A percentile compares a stretch with the other conserved stretches of the same genome.
These are phyloP conservation scores for Macrobrachium nipponense DNA, from an alignment of 1,140 invertebrate species.

Conservation along the genomic window DNA sequence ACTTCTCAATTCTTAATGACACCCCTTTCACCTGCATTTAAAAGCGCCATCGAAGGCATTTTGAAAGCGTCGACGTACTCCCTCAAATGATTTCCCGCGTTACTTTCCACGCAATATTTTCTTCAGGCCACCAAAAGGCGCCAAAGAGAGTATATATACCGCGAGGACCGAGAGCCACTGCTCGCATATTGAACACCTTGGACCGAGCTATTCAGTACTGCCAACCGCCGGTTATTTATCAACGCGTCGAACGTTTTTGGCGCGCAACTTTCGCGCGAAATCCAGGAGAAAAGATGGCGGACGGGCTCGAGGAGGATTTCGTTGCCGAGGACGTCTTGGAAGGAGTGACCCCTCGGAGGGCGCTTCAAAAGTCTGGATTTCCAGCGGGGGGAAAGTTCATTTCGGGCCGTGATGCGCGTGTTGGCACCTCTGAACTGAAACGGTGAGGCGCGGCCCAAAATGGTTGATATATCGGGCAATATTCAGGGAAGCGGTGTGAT, in stretches of 20 bases:
- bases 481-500: constrained; percentile 61
- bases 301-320: not conserved
- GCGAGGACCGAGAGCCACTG: constrained; percentile 31
- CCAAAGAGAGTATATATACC: constrained; percentile 43
- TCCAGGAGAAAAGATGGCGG: constrained; percentile 22
- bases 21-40: no score
- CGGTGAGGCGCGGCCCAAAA: constrained; percentile 50
- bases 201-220: constrained; percentile 46
- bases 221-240: constrained; percentile 54
- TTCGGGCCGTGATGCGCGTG: constrained; percentile 23
- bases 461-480: constrained; percentile 61
- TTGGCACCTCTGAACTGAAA: constrained; percentile 53
- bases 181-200: constrained; percentile 59
- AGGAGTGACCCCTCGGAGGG: no score
- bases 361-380: not conserved
- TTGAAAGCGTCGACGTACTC: no score
- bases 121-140: constrained; percentile 3
- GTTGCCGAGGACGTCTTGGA: not conserved
- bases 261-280: constrained; percentile 30
- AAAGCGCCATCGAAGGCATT: no score
- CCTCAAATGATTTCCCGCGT: no score
- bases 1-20: no score
- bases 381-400: constrained; percentile 6
- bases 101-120: no score
- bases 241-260: constrained; percentile 42